Evolutionary conservation across 2,113 vertebrate genomes (phyloP).

Genomic region (Cichladusa arquata): DNA sequence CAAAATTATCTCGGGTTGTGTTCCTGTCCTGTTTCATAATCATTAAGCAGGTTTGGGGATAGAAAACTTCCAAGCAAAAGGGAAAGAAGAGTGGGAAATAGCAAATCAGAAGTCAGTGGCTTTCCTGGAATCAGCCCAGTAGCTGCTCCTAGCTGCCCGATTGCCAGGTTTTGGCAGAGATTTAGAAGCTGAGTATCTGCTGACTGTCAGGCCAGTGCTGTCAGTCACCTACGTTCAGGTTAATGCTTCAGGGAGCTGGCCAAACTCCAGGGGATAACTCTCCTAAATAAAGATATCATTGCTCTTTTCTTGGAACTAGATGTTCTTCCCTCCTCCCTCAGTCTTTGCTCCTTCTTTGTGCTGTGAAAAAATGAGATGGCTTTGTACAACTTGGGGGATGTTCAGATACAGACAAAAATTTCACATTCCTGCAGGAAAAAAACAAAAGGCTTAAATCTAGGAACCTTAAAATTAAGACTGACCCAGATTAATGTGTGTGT

Average conservation of each 20-base stretch:
- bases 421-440: not conserved
- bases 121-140: not conserved
- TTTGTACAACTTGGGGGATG: not conserved
- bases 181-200: not conserved
- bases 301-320: not conserved
- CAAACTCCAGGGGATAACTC: not conserved
- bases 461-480: not conserved
- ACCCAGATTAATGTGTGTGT: not conserved
- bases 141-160: not conserved
- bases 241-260: conserved; percentile 15
- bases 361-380: not conserved
- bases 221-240: not conserved
- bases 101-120: not conserved
- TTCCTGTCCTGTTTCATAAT: conserved; percentile 6
- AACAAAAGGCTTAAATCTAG: not conserved
- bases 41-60: not conserved
- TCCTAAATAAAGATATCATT: not conserved
- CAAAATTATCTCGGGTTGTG: not conserved
- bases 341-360: not conserved
- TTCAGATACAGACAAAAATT: not conserved
- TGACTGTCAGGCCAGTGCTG: not conserved
- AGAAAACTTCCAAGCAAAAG: not conserved
- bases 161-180: not conserved
- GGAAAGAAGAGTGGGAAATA: not conserved
- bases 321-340: not conserved